Evolutionary conservation across 1,140 invertebrate genomes (phyloP), one percentile per base, ranked within the genome.

Genomic region (Stratiolaelaps scimitus): DNA sequence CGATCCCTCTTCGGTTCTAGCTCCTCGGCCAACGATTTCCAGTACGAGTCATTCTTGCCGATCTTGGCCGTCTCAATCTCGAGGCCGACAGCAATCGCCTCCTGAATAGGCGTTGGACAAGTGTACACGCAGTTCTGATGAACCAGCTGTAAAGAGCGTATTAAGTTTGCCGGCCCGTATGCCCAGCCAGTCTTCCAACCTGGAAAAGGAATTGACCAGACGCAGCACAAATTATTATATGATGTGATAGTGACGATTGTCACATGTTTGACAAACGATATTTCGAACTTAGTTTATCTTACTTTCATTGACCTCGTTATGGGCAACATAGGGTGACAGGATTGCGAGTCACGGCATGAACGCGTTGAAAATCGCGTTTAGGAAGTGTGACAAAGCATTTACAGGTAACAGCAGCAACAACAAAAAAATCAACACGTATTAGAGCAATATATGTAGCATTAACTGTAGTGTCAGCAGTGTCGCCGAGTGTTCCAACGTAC

Each of bases 51-150:
- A 0, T 83, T 81, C 7, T 81, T 75, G 29, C 82, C 83, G 7
- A 88, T 78, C 46, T 83, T 78, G 0, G 76, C 73, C 4, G 92
- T 73, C 77, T 99, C 95, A 43, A 82, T 76, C 74, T 98, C 94
- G 71, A 98, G 87, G 5, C 85, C 85, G 34, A 84, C 78, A 0
- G 92, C 93, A 1, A 95, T 80, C 0, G 93, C 92, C 83, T 98
- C 94, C 83, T 90, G 73, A 40, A 80, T 75, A 13, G 91, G 89
- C 15, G 94, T 98, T 4, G 81, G 78, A 72, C 86, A 89, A 0
- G 89, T 92, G 72, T 96, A 97, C 0, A 94, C 84, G 71, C 83
- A 86, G 78, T 96, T 96, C 76, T 98, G 92, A 78, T 97, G 93
- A 15, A 96, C 83, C 65, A 88, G 81, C 75, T 87, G 84, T 23